Percentiles rank a stretch among this genome's conserved stretches.
Evolutionary conservation across 2,797 vertebrate genomes (phyloP).

Genomic region (Coilia nasus): DNA sequence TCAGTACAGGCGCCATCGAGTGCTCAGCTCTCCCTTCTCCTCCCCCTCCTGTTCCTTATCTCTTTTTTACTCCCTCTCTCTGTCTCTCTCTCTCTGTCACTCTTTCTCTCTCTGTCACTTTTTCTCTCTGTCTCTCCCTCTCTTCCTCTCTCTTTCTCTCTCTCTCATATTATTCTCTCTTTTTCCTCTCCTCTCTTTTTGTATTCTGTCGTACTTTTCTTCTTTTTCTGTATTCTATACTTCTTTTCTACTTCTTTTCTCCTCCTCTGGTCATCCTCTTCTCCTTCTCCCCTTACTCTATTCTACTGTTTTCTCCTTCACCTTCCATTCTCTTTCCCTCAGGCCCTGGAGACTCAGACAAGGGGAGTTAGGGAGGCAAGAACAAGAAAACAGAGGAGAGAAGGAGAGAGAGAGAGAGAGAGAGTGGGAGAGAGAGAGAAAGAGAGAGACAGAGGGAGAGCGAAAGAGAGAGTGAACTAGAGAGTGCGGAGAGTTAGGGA

Average conservation of each 20-base stretch:
- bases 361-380: slow-evolving; percentile 52
- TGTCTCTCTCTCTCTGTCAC: neutral
- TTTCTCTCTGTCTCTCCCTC: neutral
- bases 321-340: slow-evolving; percentile 29
- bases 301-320: neutral
- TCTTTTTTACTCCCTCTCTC: neutral
- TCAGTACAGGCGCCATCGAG: neutral
- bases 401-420: neutral
- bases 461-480: slow-evolving; percentile 37
- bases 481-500: too few relatives aligned
- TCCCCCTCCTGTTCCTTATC: neutral
- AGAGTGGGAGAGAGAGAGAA: slow-evolving; percentile 56
- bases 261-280: too few relatives aligned
- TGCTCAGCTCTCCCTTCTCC: neutral
- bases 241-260: slow-evolving; percentile 29
- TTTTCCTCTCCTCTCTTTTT: too few relatives aligned
- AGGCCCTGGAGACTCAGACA: slow-evolving; percentile 45
- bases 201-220: too few relatives aligned
- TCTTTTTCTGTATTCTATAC: slow-evolving; percentile 47
- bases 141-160: neutral
- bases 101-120: neutral
- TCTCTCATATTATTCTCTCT: neutral
- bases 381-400: slow-evolving; percentile 27
- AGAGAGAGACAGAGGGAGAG: neutral
- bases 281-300: neutral